A percentile compares a stretch with the other conserved stretches of the same genome.
Conservation (phyloP, 2,797 vertebrate genomes). For the Acanthornis magna region DNA sequence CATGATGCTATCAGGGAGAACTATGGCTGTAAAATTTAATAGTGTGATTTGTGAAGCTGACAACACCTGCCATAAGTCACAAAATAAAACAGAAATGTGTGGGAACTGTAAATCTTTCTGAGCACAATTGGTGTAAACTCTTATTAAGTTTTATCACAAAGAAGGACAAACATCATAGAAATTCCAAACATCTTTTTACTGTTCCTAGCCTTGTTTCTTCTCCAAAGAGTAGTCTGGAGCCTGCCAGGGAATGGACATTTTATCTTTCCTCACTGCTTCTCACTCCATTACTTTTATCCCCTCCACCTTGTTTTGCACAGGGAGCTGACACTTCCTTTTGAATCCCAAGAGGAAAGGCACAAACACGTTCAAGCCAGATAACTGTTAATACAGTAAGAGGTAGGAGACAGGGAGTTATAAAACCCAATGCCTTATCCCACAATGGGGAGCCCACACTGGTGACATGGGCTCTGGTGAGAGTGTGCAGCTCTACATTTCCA, state of each 20-base stretch:
- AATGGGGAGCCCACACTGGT: rapidly evolving
- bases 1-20: neutral
- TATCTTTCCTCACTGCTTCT: neutral
- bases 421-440: neutral
- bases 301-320: neutral
- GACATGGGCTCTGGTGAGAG: neutral
- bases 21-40: neutral
- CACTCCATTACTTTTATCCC: neutral
- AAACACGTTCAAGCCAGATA: neutral
- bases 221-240: neutral
- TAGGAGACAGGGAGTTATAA: neutral
- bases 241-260: neutral
- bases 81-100: neutral
- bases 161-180: neutral
- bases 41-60: neutral
- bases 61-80: neutral
- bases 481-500: rapidly evolving
- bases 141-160: neutral
- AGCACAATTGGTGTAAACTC: neutral
- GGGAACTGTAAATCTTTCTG: neutral
- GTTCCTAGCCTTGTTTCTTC: neutral
- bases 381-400: neutral
- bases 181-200: neutral
- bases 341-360: neutral
- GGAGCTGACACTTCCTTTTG: neutral